Evolutionary conservation across 2,113 vertebrate genomes (phyloP).

Genomic region (Phalacrocorax carbo): DNA sequence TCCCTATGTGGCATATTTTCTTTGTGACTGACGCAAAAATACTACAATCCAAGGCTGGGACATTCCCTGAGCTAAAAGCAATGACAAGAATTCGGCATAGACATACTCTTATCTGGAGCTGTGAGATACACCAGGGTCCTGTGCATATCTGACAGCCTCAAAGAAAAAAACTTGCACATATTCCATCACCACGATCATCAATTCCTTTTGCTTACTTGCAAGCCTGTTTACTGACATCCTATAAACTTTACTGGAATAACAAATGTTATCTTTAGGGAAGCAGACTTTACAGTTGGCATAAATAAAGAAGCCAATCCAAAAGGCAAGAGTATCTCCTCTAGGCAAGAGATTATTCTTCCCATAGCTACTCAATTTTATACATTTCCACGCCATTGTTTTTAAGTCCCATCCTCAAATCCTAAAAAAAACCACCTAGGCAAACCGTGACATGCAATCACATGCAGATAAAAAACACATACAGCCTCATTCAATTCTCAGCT

Average conservation of each 20-base stretch:
- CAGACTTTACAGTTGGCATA: neutral
- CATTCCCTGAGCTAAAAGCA: constrained; percentile 53
- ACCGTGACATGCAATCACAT: neutral
- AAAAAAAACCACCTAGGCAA: neutral
- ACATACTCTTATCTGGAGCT: constrained; percentile 30
- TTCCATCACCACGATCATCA: neutral
- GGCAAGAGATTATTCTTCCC: neutral
- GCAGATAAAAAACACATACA: neutral
- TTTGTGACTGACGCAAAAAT: constrained; percentile 50
- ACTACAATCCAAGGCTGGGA: constrained; percentile 23
- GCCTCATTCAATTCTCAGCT: neutral
- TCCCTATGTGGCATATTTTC: constrained; percentile 20
- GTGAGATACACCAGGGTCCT: neutral
- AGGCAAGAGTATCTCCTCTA: neutral
- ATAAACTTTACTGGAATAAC: neutral
- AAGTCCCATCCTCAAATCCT: neutral
- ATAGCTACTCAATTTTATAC: neutral
- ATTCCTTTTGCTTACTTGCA: neutral
- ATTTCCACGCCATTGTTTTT: neutral
- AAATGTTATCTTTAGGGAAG: neutral
- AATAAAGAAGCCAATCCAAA: neutral
- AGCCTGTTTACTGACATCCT: neutral
- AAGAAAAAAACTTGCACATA: neutral
- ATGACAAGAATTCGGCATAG: constrained; percentile 41
- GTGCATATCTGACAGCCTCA: neutral